A percentile compares a stretch with the other conserved stretches of the same genome.
Conservation (phyloP, 2,113 vertebrate genomes). For the Thermophis baileyi region DNA sequence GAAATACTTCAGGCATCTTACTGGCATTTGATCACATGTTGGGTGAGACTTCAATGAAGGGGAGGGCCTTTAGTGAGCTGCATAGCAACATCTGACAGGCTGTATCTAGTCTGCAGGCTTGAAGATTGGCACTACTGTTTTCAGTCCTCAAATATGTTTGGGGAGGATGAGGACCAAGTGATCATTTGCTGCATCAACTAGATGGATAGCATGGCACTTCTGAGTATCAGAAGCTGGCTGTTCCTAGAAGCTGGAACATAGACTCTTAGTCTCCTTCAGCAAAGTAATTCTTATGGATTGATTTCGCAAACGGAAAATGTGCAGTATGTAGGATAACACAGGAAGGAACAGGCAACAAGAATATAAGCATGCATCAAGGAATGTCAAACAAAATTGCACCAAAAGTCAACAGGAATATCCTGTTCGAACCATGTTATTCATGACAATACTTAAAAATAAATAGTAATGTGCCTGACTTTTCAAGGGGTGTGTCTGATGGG, state of each 20-base stretch:
- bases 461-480: not conserved
- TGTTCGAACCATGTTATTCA: not conserved
- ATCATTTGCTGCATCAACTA: not conserved
- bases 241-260: not conserved
- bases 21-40: not conserved
- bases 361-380: conserved; percentile 3
- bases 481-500: not conserved
- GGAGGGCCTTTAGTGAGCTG: too few species aligned
- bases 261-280: not conserved
- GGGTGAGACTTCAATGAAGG: too few species aligned
- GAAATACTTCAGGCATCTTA: not conserved
- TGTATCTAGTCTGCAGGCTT: not conserved
- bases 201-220: not conserved
- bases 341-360: not conserved
- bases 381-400: conserved; percentile 4
- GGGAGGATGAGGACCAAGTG: not conserved
- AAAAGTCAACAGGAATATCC: conserved; percentile 8
- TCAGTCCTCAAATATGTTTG: not conserved
- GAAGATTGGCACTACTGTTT: not conserved
- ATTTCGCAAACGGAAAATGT: not conserved
- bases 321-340: conserved; percentile 3
- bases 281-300: not conserved
- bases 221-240: not conserved
- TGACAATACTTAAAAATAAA: conserved; percentile 26
- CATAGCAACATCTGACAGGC: not conserved